phyloP scores from a whole-genome alignment of 2,888 invertebrate species.

The Rhorus exstirpatorius region DNA sequence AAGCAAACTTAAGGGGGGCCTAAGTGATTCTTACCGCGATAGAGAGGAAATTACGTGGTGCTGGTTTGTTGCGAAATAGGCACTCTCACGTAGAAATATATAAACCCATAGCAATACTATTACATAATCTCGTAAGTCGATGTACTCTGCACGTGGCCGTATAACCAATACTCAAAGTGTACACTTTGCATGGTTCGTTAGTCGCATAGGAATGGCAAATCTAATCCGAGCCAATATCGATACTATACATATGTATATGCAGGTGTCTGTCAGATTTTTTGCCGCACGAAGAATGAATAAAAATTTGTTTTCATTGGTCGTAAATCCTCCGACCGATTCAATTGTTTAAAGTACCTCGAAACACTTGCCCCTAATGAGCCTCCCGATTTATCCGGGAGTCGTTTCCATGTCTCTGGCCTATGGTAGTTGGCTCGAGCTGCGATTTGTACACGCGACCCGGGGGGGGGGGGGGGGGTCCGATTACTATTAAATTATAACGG shows the following conservation, averaged over 20 bases:
- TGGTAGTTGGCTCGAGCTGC: neutral
- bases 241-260: neutral
- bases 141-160: conserved; percentile 21
- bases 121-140: conserved; percentile 29
- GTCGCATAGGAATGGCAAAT: neutral
- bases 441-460: neutral
- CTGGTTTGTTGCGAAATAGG: conserved; percentile 46
- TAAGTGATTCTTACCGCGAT: conserved; percentile 55
- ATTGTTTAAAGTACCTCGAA: conserved; percentile 29
- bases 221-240: neutral
- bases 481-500: conserved; percentile 39
- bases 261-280: neutral
- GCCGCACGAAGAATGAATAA: neutral
- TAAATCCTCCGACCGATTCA: conserved; percentile 10
- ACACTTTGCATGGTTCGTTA: neutral
- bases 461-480: conserved; percentile 4
- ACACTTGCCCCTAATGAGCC: conserved; percentile 39
- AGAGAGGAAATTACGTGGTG: conserved; percentile 59
- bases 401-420: neutral
- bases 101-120: conserved; percentile 29
- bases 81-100: conserved; percentile 7
- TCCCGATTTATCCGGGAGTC: conserved; percentile 30
- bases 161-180: conserved; percentile 2
- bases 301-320: neutral
- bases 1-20: conserved; percentile 38